Evolutionary conservation across 2,113 vertebrate species (phyloP).

Genomic region (Engystomops pustulosus): DNA sequence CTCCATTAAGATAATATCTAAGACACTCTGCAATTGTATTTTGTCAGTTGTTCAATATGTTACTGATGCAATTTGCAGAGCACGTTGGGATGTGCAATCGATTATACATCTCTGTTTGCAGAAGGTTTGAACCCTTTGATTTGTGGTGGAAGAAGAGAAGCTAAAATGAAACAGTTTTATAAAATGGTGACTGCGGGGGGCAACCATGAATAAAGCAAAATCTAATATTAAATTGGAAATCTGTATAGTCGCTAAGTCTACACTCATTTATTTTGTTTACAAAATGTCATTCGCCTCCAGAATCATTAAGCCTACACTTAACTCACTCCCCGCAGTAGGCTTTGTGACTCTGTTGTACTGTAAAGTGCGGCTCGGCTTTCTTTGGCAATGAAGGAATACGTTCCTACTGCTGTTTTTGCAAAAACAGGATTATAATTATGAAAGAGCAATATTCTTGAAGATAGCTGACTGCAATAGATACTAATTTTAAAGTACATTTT

Average conservation of each 20-base stretch:
- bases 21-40: constrained; percentile 61
- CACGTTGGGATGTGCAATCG: constrained; percentile 56
- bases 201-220: constrained; percentile 54
- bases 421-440: not conserved
- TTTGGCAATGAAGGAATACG: not conserved
- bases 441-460: constrained; percentile 7
- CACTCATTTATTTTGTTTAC: constrained; percentile 53
- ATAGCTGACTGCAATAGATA: not conserved
- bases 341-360: not conserved
- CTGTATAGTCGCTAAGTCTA: constrained; percentile 42
- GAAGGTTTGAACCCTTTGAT: constrained; percentile 58
- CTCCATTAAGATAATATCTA: constrained; percentile 60
- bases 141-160: constrained; percentile 39
- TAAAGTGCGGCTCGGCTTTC: not conserved
- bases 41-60: constrained; percentile 64
- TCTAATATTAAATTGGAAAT: constrained; percentile 58
- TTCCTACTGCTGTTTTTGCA: not conserved
- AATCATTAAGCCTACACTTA: constrained; percentile 37
- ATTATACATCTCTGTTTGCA: constrained; percentile 51
- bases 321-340: constrained; percentile 3
- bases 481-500: not conserved
- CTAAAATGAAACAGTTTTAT: constrained; percentile 55
- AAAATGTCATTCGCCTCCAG: constrained; percentile 41
- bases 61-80: constrained; percentile 61
- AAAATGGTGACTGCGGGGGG: constrained; percentile 51